Percentiles rank a stretch among this genome's conserved stretches.
phyloP scores from a whole-genome alignment of 2,113 vertebrate species.

The Callopanchax toddi region DNA sequence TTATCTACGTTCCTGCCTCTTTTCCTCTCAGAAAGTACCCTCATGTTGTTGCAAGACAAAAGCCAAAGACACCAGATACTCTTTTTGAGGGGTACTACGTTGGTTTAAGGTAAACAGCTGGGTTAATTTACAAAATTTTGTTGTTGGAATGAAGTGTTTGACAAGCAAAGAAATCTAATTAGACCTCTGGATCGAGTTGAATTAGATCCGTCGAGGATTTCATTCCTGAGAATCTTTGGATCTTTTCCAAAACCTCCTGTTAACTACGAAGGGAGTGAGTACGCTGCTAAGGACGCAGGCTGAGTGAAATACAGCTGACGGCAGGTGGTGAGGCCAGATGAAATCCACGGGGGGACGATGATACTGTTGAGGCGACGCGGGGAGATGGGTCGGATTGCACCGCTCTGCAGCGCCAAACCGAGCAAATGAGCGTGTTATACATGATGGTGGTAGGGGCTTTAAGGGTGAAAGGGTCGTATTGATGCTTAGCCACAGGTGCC shows the following conservation, averaged over 20 bases:
- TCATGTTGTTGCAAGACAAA: background rate
- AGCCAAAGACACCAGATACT: background rate
- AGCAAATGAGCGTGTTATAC: conserved; percentile 29
- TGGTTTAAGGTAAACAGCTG: no score
- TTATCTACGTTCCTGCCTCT: background rate
- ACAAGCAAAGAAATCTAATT: conserved; percentile 31
- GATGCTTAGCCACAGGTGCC: conserved; percentile 56
- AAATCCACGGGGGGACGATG: conserved; percentile 51
- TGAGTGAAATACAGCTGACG: conserved; percentile 64
- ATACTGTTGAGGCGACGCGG: conserved; percentile 55
- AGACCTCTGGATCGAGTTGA: conserved; percentile 21
- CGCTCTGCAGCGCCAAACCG: conserved; percentile 25
- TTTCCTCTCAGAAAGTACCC: background rate
- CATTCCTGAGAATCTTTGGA: conserved; percentile 17
- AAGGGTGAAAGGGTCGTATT: conserved; percentile 30
- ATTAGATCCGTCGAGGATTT: conserved; percentile 58
- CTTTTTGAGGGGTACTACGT: background rate
- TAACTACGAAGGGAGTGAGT: conserved; percentile 43
- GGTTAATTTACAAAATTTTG: no score
- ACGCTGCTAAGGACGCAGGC: no score
- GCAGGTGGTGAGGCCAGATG: conserved; percentile 76
- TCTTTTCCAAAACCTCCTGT: conserved; percentile 35
- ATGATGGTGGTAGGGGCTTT: background rate
- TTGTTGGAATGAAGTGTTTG: no score
- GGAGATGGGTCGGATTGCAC: conserved; percentile 62